phyloP scores from a whole-genome alignment of 2,113 vertebrate species.

The Rhinopithecus roxellana region DNA sequence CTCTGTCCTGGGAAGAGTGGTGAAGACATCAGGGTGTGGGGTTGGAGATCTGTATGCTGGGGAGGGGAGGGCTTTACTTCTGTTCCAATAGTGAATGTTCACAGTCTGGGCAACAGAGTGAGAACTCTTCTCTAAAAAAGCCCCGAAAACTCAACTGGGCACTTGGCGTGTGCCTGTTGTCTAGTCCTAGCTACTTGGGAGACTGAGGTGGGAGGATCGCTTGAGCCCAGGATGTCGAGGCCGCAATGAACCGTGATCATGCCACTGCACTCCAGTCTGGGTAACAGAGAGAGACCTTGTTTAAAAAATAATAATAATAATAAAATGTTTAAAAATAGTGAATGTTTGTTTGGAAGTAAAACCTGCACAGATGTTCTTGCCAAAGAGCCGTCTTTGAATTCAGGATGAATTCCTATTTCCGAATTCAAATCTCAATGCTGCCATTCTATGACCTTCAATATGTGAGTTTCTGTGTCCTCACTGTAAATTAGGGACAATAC shows the following conservation, averaged over 20 bases:
- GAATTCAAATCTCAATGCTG: not conserved
- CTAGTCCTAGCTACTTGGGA: too few species aligned
- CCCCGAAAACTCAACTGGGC: too few species aligned
- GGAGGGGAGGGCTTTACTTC: not conserved
- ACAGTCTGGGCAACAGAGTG: not conserved
- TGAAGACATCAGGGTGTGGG: not conserved
- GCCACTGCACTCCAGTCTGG: too few species aligned
- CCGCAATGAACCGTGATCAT: too few species aligned
- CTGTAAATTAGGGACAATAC: not conserved
- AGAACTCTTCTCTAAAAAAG: too few species aligned
- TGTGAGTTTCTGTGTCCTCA: not conserved
- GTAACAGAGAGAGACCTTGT: too few species aligned
- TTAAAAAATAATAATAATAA: not conserved
- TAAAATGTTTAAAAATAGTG: not conserved
- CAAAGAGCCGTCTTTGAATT: not conserved
- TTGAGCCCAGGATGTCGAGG: too few species aligned
- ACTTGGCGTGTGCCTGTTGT: too few species aligned
- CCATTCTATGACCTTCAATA: not conserved
- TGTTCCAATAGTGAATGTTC: not conserved
- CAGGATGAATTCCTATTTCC: conserved; percentile 39
- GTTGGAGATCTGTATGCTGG: too few species aligned
- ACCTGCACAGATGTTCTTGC: not conserved
- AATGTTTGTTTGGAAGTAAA: conserved; percentile 1
- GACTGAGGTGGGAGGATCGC: too few species aligned
- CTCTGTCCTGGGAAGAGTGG: not conserved